Evolutionary conservation across 2,113 vertebrate genomes (phyloP).

Genomic region (Hyperopisus bebe): DNA sequence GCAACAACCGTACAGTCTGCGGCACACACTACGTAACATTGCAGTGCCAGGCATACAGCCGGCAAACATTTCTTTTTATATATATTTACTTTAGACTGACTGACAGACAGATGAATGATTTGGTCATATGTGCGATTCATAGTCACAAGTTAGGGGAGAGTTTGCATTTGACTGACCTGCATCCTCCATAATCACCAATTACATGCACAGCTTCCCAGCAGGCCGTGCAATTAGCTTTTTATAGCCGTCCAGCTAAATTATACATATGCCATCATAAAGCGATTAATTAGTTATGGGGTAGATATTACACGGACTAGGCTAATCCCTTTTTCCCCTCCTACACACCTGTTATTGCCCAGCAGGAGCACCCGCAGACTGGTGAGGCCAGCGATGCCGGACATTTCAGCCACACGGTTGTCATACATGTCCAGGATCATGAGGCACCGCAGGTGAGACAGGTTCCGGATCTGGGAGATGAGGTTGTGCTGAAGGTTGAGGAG

Average conservation of each 20-base stretch:
- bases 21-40: background rate
- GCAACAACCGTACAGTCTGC: background rate
- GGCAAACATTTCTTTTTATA: background rate
- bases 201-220: background rate
- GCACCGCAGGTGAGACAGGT: slow-evolving; percentile 74
- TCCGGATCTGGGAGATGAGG: slow-evolving; percentile 76
- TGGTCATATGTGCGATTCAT: background rate
- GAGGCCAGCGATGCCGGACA: slow-evolving; percentile 77
- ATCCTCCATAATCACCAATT: background rate
- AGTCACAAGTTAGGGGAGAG: background rate
- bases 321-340: background rate
- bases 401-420: slow-evolving; percentile 84
- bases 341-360: slow-evolving; percentile 88
- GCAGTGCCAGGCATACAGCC: background rate
- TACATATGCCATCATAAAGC: background rate
- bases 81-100: background rate
- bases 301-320: background rate
- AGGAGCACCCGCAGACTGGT: slow-evolving; percentile 77
- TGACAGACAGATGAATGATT: background rate
- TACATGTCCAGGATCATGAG: slow-evolving; percentile 87
- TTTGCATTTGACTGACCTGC: background rate
- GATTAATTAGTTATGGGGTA: background rate
- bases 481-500: slow-evolving; percentile 90
- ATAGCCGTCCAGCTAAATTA: background rate
- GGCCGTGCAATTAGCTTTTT: background rate